Conservation (phyloP, 2,113 vertebrate genomes). For the Oryzias melastigma region DNA sequence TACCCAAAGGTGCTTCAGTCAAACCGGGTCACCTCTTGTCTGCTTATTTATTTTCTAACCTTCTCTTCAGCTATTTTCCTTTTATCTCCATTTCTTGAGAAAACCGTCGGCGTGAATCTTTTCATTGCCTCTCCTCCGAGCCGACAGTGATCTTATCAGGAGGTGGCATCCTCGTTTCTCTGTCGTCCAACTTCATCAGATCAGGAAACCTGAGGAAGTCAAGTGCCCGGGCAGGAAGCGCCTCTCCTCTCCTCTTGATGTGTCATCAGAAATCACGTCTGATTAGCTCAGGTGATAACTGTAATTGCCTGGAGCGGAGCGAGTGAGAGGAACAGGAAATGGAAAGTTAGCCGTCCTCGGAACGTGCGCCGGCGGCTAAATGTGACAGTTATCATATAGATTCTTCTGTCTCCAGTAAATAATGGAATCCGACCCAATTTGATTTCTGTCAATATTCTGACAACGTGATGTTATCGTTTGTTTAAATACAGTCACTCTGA, state of each 20-base stretch:
- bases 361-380: conserved; percentile 19
- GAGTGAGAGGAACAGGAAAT: conserved; percentile 15
- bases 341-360: conserved; percentile 32
- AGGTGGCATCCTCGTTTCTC: neutral
- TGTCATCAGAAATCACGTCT: conserved; percentile 59
- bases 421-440: conserved; percentile 6
- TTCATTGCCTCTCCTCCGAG: conserved; percentile 17
- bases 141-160: conserved; percentile 33
- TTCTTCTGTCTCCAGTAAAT: conserved; percentile 20
- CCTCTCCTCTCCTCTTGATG: conserved; percentile 18
- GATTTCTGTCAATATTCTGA: neutral
- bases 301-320: conserved; percentile 61
- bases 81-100: conserved; percentile 1
- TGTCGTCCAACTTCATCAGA: conserved; percentile 40
- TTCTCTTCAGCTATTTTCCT: conserved; percentile 13
- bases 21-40: too few species aligned
- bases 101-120: neutral
- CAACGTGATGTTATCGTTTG: neutral
- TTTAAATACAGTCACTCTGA: neutral
- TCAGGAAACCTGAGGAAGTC: conserved; percentile 51
- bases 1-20: too few species aligned
- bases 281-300: conserved; percentile 55
- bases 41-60: neutral
- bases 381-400: conserved; percentile 11
- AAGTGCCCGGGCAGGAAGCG: conserved; percentile 55